Evolutionary conservation across 2,797 vertebrate species (phyloP).

Genomic region (Parauchenoglanis ngamensis): DNA sequence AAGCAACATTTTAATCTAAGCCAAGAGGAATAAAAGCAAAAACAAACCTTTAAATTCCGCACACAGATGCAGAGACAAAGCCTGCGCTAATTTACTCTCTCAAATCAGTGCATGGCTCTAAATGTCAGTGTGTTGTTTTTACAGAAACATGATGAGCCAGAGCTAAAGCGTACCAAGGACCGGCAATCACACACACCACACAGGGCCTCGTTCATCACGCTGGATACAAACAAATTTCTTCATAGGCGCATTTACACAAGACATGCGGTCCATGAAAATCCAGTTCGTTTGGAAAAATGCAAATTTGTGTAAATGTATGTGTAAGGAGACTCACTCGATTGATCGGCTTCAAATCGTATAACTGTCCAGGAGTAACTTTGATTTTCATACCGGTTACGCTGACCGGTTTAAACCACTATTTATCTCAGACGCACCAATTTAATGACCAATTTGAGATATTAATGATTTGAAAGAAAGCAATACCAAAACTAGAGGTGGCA

Average conservation of each 20-base stretch:
- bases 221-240: not conserved
- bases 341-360: no score
- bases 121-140: not conserved
- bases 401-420: no score
- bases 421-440: no score
- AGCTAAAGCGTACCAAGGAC: not conserved
- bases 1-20: slow-evolving; percentile 24
- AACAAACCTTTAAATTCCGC: not conserved
- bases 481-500: not conserved
- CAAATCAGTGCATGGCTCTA: not conserved
- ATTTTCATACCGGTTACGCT: no score
- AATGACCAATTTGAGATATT: no score
- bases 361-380: no score
- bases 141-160: not conserved
- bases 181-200: no score
- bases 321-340: no score
- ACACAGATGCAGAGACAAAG: not conserved
- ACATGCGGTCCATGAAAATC: not conserved
- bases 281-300: not conserved
- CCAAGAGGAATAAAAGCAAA: slow-evolving; percentile 2
- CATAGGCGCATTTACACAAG: not conserved
- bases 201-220: no score
- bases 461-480: no score
- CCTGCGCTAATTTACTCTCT: not conserved
- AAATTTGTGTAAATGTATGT: no score